A percentile compares a stretch with the other conserved stretches of the same genome.
These are phyloP conservation scores for Calcarius lapponicus DNA, from an alignment of 2,797 vertebrate genomes.

Conservation along the genomic window DNA sequence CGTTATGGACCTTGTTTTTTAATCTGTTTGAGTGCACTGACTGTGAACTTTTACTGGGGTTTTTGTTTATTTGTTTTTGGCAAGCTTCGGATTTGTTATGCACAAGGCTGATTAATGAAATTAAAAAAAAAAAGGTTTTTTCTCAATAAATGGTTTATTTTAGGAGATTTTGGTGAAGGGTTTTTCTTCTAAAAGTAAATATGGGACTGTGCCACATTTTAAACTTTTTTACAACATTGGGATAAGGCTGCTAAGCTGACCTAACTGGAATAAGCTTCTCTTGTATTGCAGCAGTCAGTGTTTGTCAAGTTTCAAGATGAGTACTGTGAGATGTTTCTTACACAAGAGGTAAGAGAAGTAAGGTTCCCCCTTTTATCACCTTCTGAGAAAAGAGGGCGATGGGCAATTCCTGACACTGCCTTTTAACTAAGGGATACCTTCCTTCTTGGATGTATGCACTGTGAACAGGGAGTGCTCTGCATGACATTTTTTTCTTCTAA, in stretches of 20 bases:
- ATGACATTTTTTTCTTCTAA: neutral
- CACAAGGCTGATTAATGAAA: conserved; percentile 75
- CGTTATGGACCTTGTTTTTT: conserved; percentile 75
- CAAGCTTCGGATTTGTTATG: conserved; percentile 79
- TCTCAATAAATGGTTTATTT: conserved; percentile 89
- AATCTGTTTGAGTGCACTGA: conserved; percentile 78
- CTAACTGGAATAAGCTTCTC: neutral
- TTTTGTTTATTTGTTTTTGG: conserved; percentile 70
- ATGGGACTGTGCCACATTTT: neutral
- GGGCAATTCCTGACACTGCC: neutral
- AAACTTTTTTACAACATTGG: neutral
- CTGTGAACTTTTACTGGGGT: conserved; percentile 74
- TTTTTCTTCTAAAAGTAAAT: neutral
- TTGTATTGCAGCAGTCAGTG: neutral
- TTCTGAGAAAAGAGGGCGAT: neutral
- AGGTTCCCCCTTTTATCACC: neutral
- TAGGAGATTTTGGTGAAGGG: conserved; percentile 66
- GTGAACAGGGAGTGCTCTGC: neutral
- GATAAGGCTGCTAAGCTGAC: neutral
- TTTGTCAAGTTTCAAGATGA: neutral
- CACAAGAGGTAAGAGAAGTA: neutral
- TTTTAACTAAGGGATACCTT: neutral
- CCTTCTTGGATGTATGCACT: neutral
- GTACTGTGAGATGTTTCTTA: neutral
- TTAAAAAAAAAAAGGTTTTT: conserved; percentile 69